Conservation (phyloP, 2,113 vertebrate genomes). For the Thunnus thynnus region DNA sequence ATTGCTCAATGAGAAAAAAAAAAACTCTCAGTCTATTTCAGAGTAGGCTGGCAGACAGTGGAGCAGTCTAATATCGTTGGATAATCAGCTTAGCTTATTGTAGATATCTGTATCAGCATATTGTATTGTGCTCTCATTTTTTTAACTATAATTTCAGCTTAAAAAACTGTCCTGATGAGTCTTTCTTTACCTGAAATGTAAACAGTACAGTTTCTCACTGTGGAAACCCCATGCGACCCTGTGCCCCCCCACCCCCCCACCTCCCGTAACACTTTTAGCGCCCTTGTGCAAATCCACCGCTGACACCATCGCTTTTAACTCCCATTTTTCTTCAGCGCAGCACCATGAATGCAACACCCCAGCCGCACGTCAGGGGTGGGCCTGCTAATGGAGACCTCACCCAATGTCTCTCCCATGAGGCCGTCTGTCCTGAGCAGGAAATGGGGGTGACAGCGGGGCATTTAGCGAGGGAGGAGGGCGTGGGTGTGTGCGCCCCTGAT, state of each 20-base stretch:
- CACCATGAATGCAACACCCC: conserved; percentile 39
- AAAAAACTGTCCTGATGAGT: not conserved
- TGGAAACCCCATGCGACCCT: conserved; percentile 8
- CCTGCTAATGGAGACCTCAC: conserved; percentile 81
- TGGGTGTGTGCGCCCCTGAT: conserved; percentile 16
- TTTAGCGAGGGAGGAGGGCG: not conserved
- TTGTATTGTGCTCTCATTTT: not conserved
- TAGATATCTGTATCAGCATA: not conserved
- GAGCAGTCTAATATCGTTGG: conserved; percentile 8
- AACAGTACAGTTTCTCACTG: not conserved
- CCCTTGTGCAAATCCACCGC: conserved; percentile 31
- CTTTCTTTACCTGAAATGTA: not conserved
- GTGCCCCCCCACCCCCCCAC: not conserved
- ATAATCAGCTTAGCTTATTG: not conserved
- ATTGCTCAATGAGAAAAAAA: conserved; percentile 21
- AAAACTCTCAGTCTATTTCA: not conserved
- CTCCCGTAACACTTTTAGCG: conserved; percentile 4
- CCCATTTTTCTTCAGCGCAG: conserved; percentile 29
- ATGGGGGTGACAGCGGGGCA: conserved; percentile 39
- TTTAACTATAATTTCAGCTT: not conserved
- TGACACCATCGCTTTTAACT: conserved; percentile 57
- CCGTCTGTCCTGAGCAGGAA: conserved; percentile 63
- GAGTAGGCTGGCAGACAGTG: conserved; percentile 13
- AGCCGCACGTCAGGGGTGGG: conserved; percentile 18
- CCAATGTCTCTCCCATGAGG: conserved; percentile 65